Base-by-base conservation (phyloP, 2,888 invertebrate species). In the Melikaiella ostensackeni region DNA sequence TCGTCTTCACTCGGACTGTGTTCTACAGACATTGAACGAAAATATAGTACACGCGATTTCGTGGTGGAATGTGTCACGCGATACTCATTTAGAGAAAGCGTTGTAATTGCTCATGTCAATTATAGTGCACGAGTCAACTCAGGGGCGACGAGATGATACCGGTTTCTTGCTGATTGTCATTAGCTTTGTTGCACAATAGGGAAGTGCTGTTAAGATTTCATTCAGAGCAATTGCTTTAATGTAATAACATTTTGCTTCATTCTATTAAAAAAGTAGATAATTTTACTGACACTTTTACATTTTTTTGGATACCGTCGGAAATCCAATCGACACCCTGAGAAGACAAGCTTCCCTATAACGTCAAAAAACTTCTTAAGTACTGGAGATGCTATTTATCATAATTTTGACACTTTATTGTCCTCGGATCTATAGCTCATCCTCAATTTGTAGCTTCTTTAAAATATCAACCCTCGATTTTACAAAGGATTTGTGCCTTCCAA, bases 61-160 rank as follows among this genome's bases (percentile, higher is more conserved):
- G 66, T 42, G 66, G 66, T 24, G 46, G 66, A 46, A 66, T 46
- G 16, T 70, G 70, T 70, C 70, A 70, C 70, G 70, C 70, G 70
- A 70, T 70, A 70, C 70, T 70, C 50, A 70, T 70, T 70, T 70
- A 70, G 50, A 70, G 70, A 70, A 70, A 70, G 70, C 50, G 46
- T 30, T 30, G 70, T 70, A 70, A 70, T 70, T 70, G 70, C 70
- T 70, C 50, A 70, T 70, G 70, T 70, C 70, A 70, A 70, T 70
- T 70, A 70, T 70, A 19, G 27, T 50, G 70, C 70, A 70, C 70
- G 70, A 50, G 70, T 50, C 70, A 70, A 70, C 70, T 70, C 50
- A n/a, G 42, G 46, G 46, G 46, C 66, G 46, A 46, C 46, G 46
- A 46, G 66, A 66, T 66, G 46, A 46, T 66, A 66, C 66, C 42